phyloP scores from a whole-genome alignment of 1,140 invertebrate species.

The Saccostrea cuccullata region DNA sequence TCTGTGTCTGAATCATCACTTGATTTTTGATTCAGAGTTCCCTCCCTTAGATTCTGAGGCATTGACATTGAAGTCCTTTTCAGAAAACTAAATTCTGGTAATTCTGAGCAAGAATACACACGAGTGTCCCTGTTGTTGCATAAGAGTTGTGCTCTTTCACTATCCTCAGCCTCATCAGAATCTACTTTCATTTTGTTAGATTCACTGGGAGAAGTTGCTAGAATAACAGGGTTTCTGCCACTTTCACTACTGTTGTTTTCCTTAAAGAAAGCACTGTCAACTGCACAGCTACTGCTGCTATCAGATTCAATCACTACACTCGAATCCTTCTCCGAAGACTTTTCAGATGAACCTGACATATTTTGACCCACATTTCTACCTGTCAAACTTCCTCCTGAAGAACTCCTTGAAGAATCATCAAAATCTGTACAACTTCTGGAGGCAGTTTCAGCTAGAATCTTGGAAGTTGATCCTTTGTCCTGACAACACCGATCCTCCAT shows the following conservation, averaged over 20 bases:
- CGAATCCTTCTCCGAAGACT: background rate
- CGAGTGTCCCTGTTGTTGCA: background rate
- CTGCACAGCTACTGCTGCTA: no score
- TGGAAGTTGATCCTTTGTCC: background rate
- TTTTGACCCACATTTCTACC: background rate
- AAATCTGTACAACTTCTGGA: background rate
- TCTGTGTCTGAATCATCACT: background rate
- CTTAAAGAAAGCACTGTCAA: slow-evolving; percentile 10
- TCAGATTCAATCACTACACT: background rate
- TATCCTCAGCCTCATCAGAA: no score
- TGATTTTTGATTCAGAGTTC: background rate
- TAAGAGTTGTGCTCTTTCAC: background rate
- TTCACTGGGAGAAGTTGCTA: background rate
- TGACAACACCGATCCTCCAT: background rate
- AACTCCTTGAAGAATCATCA: background rate
- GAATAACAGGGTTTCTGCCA: background rate
- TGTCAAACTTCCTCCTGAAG: background rate
- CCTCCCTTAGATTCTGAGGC: background rate
- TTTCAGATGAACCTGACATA: background rate
- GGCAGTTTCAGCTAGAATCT: slow-evolving; percentile 6
- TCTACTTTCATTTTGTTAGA: background rate
- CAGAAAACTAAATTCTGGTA: slow-evolving; percentile 44
- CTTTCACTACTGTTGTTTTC: background rate
- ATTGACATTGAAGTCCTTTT: background rate
- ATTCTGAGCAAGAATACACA: slow-evolving; percentile 35